Evolutionary conservation across 2,113 vertebrate species (phyloP), one percentile per base, ranked within the genome.

Genomic region (Sclerurus mexicanus): DNA sequence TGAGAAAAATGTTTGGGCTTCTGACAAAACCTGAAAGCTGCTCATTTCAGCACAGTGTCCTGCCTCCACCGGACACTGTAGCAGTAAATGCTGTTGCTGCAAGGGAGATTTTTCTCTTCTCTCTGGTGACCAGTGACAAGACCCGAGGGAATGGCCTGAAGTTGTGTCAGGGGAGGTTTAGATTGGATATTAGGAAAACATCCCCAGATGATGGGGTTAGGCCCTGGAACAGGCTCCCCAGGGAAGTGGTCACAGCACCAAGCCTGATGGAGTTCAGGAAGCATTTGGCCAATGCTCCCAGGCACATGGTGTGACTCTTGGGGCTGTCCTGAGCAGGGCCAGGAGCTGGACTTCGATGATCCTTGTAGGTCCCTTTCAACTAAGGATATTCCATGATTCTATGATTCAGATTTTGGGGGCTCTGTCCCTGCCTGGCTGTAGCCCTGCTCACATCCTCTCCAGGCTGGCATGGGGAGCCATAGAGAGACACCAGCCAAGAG

Each of bases 231-330:
- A 44, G 40, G 37, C 33, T 74, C 44, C 33, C 12, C 23, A 16
- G 18, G 31, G 33, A 1, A 66, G 44, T 10, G 22, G 9, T 66
- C 22, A 49, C 40, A 33, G 50, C 31, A 28, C 22, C 50, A 59
- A 59, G 33, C 22, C 52, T 59, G 52, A 20, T 35, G 66, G 59
- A 85, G 68, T 2, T 28, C 44, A 44, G 17, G 37, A 28, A 44
- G 33, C 0, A 0, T 10, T 67, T 67, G 25, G n/a, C 35, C 11
- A 53, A 2, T 6, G 1, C 9, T 27, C 24, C 55, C 30, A 35
- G n/a, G 7, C 40, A n/a, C 9, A 5, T 2, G 30, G 17, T 40
- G 55, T 40, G 21, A 75, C 0, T 47, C 39, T 13, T 53, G 16
- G 39, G 24, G 7, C n/a, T 31, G 24, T 1, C 30, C 39, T 62